These are phyloP conservation scores for Chelon auratus DNA, from an alignment of 2,797 vertebrate species.

Conservation along the genomic window DNA sequence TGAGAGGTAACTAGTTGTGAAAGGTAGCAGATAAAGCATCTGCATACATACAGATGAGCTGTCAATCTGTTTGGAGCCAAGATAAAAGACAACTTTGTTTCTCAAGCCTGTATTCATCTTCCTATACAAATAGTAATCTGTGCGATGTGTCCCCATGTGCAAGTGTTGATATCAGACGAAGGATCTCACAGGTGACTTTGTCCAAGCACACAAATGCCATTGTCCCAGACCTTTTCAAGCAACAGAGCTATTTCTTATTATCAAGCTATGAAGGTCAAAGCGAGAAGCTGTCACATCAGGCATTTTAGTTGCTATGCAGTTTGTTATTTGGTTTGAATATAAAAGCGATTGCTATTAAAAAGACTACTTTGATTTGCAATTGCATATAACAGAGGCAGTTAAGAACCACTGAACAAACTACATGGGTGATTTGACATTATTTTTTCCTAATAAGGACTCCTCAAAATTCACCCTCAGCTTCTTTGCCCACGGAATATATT, in stretches of 20 bases:
- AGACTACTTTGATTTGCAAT: constrained; percentile 40
- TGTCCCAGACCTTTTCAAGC: constrained; percentile 51
- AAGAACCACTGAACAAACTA: constrained; percentile 17
- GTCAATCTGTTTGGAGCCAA: constrained; percentile 21
- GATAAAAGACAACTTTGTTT: constrained; percentile 49
- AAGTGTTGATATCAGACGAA: constrained; percentile 32
- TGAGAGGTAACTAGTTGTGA: constrained; percentile 26
- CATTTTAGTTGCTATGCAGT: constrained; percentile 49
- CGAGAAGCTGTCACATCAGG: constrained; percentile 55
- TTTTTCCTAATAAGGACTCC: background rate
- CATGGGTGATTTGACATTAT: constrained; percentile 19
- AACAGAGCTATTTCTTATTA: constrained; percentile 40
- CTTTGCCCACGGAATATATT: background rate
- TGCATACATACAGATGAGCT: constrained; percentile 3
- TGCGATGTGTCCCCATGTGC: constrained; percentile 7
- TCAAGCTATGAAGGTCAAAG: constrained; percentile 58
- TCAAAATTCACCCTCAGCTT: background rate
- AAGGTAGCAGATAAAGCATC: constrained; percentile 21
- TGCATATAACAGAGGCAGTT: constrained; percentile 37
- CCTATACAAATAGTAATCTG: constrained; percentile 1
- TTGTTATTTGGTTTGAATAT: constrained; percentile 22
- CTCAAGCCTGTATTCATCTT: constrained; percentile 13
- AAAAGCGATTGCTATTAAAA: constrained; percentile 28
- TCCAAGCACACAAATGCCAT: constrained; percentile 47
- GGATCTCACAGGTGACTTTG: constrained; percentile 41